A percentile compares a stretch with the other conserved stretches of the same genome.
phyloP scores from a whole-genome alignment of 2,888 invertebrate genomes.

The Parochlus steinenii region DNA sequence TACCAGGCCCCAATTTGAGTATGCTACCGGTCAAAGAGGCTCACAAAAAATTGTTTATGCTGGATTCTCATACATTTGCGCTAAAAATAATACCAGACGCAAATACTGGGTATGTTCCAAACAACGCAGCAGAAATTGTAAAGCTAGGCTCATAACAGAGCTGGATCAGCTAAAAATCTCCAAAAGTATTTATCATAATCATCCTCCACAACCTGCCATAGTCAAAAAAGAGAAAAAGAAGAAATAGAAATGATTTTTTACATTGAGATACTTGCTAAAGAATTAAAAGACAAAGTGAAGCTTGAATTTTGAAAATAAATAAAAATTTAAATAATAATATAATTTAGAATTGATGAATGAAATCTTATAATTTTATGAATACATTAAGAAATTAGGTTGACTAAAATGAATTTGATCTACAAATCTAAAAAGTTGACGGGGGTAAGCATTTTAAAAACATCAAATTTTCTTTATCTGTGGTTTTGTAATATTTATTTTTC shows the following conservation, averaged over 20 bases:
- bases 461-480: no score
- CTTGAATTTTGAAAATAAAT: no score
- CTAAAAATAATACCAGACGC: conserved; percentile 20
- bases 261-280: no score
- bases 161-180: conserved; percentile 17
- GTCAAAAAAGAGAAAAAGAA: not conserved
- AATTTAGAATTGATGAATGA: no score
- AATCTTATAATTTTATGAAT: no score
- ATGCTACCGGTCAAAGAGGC: conserved; percentile 23
- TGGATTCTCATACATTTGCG: conserved; percentile 22
- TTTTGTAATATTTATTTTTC: no score
- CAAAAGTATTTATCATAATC: conserved; percentile 22
- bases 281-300: no score
- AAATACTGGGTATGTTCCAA: conserved; percentile 26
- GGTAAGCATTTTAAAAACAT: no score
- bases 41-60: conserved; percentile 21
- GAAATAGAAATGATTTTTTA: conserved; percentile 1
- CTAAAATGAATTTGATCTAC: no score
- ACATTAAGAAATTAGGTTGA: no score
- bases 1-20: conserved; percentile 14
- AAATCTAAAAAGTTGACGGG: no score
- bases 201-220: conserved; percentile 14
- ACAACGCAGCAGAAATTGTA: conserved; percentile 23
- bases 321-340: no score
- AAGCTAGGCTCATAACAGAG: conserved; percentile 23